phyloP scores from a whole-genome alignment of 1,140 invertebrate genomes.

The Harpegnathos saltator region DNA sequence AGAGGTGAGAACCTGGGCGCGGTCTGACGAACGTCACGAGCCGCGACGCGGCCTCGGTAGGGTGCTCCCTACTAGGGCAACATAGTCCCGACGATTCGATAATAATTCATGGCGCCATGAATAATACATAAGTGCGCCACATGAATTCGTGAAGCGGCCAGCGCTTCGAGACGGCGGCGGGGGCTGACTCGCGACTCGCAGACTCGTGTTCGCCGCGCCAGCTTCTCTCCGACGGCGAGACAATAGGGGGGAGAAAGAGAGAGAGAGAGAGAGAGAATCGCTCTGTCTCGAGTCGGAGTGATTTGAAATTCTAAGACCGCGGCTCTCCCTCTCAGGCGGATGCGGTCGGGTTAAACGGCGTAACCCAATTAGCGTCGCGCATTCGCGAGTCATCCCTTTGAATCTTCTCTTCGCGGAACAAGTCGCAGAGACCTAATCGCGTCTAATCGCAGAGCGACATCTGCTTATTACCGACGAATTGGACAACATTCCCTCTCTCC shows the following conservation, averaged over 20 bases:
- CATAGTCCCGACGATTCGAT: conserved; percentile 53
- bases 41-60: neutral
- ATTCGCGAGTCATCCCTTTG: conserved; percentile 42
- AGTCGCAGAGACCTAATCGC: conserved; percentile 51
- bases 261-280: too few species aligned
- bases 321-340: conserved; percentile 53
- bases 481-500: too few species aligned
- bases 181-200: conserved; percentile 47
- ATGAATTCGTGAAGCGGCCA: conserved; percentile 74
- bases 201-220: conserved; percentile 15
- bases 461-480: neutral
- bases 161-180: conserved; percentile 60
- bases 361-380: conserved; percentile 71
- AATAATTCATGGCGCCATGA: conserved; percentile 73
- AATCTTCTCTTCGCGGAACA: conserved; percentile 53
- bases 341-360: conserved; percentile 60
- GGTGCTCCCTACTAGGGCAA: neutral
- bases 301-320: conserved; percentile 70
- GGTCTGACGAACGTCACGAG: conserved; percentile 65
- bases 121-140: conserved; percentile 68
- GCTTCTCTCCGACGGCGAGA: conserved; percentile 37
- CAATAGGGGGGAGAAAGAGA: too few species aligned
- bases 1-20: conserved; percentile 61
- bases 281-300: conserved; percentile 5
- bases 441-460: neutral